Evolutionary conservation across 2,888 invertebrate genomes (phyloP).

Genomic region (Pinctada fucata): DNA sequence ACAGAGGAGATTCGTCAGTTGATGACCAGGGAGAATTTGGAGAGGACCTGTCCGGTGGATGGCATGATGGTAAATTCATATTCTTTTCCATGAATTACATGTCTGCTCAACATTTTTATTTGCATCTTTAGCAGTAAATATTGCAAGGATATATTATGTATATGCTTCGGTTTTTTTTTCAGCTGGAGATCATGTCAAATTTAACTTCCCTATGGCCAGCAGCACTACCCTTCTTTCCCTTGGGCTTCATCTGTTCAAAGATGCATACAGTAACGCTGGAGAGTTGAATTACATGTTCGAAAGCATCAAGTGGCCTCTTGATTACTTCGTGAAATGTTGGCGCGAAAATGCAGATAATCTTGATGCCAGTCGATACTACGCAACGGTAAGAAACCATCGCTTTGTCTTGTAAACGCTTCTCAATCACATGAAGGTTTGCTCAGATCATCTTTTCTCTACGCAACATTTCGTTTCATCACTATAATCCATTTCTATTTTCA

Average conservation of each 20-base stretch:
- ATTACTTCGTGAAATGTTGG: slow-evolving; percentile 79
- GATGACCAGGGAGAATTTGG: slow-evolving; percentile 54
- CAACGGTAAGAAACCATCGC: slow-evolving; percentile 41
- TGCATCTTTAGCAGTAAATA: too few relatives aligned
- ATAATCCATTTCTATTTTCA: too few relatives aligned
- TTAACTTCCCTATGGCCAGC: slow-evolving; percentile 55
- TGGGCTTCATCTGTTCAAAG: slow-evolving; percentile 52
- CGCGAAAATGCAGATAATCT: not conserved
- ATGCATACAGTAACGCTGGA: slow-evolving; percentile 48
- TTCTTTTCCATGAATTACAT: too few relatives aligned
- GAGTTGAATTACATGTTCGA: slow-evolving; percentile 56
- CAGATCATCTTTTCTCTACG: too few relatives aligned
- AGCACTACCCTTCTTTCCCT: slow-evolving; percentile 48
- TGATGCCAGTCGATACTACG: slow-evolving; percentile 35
- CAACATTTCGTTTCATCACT: too few relatives aligned
- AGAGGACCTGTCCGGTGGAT: slow-evolving; percentile 68
- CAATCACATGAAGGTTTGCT: too few relatives aligned
- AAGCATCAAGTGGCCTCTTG: slow-evolving; percentile 80
- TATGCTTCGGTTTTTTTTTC: not conserved
- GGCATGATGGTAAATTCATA: slow-evolving; percentile 56
- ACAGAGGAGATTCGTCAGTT: slow-evolving; percentile 65
- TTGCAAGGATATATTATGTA: too few relatives aligned
- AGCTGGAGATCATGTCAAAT: slow-evolving; percentile 60
- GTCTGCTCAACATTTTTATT: too few relatives aligned
- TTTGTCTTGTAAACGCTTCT: too few relatives aligned